Evolutionary conservation across 1,140 invertebrate species (phyloP), one percentile per base, ranked within the genome.

Genomic region (Microplitis demolitor): DNA sequence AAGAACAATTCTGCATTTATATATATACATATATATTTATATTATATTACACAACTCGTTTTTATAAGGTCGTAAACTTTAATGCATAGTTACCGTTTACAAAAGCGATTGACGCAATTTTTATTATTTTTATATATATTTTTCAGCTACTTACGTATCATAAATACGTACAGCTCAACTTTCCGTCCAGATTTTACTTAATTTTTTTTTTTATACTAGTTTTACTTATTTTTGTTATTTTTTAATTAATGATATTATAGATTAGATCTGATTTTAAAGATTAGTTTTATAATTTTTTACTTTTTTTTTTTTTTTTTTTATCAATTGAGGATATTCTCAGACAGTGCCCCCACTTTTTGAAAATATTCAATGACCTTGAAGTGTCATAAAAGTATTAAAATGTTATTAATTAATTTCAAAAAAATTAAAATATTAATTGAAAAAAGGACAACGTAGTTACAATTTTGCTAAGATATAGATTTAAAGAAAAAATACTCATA

Each of bases 21-120:
- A 31, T 11, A 64, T 71, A 64, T 71, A 45, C n/a, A 24, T 24
- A 24, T 1, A 24, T 24, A 24, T 24, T 24, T 24, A 24, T 72
- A 72, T 72, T 39, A 72, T 66, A 72, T 72, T 72, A 58, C 33
- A 50, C 6, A 34, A 63, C 62, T 71, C 69, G 37, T 64, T 66
- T 72, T 66, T 45, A 71, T 37, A 71, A 72, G 35, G 62, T 72
- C 51, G 33, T 66, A 31, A 54, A 60, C 37, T 39, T 63, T 63
- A 16, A 54, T 51, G 24, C 66, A 24, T 53, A 70, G 69, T 72
- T 72, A 72, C 70, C 70, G 50, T 60, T 16, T 14, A 60, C 61
- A 60, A 69, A 69, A 56, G 60, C 58, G 63, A 50, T 31, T 54
- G 39, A 63, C 45, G 34, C n/a, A 31, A 63, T 71, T 16, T 31